These are phyloP conservation scores for Anthonomus grandis DNA, from an alignment of 1,140 invertebrate genomes.

Conservation along the genomic window DNA sequence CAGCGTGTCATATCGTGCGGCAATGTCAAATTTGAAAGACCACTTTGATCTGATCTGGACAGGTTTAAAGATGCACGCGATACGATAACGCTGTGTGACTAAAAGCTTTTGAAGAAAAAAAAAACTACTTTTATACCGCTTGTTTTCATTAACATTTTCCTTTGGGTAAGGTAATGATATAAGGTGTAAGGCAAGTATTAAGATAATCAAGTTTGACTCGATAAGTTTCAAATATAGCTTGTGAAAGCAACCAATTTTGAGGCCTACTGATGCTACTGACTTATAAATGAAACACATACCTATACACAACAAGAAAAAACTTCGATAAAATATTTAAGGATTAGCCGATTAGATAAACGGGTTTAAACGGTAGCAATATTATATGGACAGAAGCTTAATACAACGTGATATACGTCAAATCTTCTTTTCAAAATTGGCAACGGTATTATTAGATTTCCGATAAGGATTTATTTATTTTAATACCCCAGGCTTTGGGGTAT, in stretches of 20 bases:
- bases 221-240: no score
- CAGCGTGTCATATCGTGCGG: conserved; percentile 9
- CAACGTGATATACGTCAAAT: conserved; percentile 34
- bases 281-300: no score
- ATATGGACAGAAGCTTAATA: conserved; percentile 30
- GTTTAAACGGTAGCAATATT: conserved; percentile 35
- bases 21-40: conserved; percentile 30
- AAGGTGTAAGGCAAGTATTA: no score
- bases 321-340: conserved; percentile 32
- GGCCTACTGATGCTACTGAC: no score
- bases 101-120: conserved; percentile 41
- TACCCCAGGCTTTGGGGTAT: conserved; percentile 22
- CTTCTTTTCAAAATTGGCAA: conserved; percentile 34
- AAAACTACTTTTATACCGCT: conserved; percentile 18
- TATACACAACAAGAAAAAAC: no score
- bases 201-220: no score
- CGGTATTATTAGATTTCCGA: conserved; percentile 34
- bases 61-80: conserved; percentile 40
- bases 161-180: no score
- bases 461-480: conserved; percentile 35
- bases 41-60: conserved; percentile 43
- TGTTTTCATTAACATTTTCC: conserved; percentile 14
- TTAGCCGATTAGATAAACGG: conserved; percentile 35
- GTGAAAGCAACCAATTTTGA: no score
- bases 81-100: conserved; percentile 39